Conservation (phyloP, 2,797 vertebrate genomes). For the Distichodus sexfasciatus region DNA sequence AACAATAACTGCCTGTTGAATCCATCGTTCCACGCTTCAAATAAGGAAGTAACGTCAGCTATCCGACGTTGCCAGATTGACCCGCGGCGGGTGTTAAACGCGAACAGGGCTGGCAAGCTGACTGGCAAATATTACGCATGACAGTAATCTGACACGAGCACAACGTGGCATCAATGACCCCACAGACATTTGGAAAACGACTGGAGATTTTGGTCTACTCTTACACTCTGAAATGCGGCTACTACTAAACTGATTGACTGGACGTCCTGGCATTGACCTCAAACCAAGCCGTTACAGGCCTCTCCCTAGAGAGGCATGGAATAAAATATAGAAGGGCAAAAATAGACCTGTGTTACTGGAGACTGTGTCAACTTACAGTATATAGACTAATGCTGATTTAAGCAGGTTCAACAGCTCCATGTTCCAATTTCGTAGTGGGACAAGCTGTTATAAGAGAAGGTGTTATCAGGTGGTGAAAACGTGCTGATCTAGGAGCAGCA, state of each 20-base stretch:
- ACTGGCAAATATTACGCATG: constrained; percentile 30
- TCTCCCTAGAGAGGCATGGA: constrained; percentile 17
- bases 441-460: constrained; percentile 14
- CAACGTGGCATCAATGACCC: constrained; percentile 54
- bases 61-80: constrained; percentile 42
- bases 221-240: constrained; percentile 10
- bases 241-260: constrained; percentile 36
- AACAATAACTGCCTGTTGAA: constrained; percentile 69
- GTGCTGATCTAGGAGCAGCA: not conserved
- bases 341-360: constrained; percentile 36
- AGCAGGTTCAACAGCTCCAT: constrained; percentile 20
- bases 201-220: constrained; percentile 18
- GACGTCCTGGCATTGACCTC: constrained; percentile 31
- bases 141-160: constrained; percentile 39
- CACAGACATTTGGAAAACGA: constrained; percentile 23
- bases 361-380: constrained; percentile 18
- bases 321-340: constrained; percentile 35
- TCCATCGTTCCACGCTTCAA: constrained; percentile 42
- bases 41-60: constrained; percentile 38
- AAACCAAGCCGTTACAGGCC: constrained; percentile 23
- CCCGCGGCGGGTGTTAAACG: constrained; percentile 4
- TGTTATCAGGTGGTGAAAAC: not conserved
- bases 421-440: constrained; percentile 14
- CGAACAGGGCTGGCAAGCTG: not conserved
- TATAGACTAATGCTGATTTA: constrained; percentile 32